These are phyloP conservation scores for Metopia argyrocephala DNA, from an alignment of 2,888 invertebrate genomes.

Conservation along the genomic window DNA sequence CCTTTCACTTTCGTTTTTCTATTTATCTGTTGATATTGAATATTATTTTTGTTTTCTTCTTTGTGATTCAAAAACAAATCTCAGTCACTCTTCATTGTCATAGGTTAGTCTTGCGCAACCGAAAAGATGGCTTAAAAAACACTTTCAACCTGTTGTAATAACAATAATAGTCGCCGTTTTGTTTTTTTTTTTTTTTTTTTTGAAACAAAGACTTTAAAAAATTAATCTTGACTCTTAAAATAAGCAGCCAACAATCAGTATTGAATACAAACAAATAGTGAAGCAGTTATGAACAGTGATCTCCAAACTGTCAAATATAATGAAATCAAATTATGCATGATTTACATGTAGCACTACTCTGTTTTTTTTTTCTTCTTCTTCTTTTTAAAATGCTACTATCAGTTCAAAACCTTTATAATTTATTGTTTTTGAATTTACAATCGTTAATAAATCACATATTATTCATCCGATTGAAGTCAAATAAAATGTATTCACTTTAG, in stretches of 20 bases:
- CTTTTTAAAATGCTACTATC: too few relatives aligned
- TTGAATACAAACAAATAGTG: neutral
- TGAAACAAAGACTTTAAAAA: slow-evolving; percentile 8
- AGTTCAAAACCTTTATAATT: too few relatives aligned
- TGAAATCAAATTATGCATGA: neutral
- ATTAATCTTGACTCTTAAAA: slow-evolving; percentile 38
- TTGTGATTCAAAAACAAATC: slow-evolving; percentile 34
- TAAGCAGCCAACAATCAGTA: too few relatives aligned
- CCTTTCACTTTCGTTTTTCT: slow-evolving; percentile 73
- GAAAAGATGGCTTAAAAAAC: slow-evolving; percentile 17
- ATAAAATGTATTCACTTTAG: too few relatives aligned
- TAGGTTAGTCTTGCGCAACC: slow-evolving; percentile 53
- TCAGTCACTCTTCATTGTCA: slow-evolving; percentile 44
- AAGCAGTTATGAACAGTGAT: neutral
- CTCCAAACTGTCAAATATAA: neutral
- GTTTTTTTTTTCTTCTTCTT: too few relatives aligned
- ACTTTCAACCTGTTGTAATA: slow-evolving; percentile 34
- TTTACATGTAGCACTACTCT: too few relatives aligned
- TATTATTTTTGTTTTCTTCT: slow-evolving; percentile 11
- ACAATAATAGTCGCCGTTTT: too few relatives aligned
- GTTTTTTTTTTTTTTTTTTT: slow-evolving; percentile 6
- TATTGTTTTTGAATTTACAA: too few relatives aligned
- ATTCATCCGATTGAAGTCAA: too few relatives aligned
- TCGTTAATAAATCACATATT: too few relatives aligned
- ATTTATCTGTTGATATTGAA: slow-evolving; percentile 16